These are phyloP conservation scores for Holothuria glaberrima DNA, from an alignment of 35 echinoderm and acorn worm species.

Conservation along the genomic window DNA sequence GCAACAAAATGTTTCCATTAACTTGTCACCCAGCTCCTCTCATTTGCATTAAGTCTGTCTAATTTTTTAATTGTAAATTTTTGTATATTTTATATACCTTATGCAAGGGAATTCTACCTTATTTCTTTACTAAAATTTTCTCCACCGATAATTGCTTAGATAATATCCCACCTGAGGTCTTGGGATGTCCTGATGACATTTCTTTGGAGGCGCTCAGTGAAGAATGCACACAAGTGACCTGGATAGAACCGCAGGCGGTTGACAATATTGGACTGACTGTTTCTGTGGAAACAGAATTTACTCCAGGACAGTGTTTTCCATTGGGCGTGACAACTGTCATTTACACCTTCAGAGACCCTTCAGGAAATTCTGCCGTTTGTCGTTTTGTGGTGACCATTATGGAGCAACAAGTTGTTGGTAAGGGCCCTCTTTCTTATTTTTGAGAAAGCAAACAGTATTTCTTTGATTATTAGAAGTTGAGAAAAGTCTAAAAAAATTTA, in stretches of 20 bases:
- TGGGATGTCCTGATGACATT: background rate
- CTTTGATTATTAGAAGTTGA: no score
- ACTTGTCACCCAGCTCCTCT: no score
- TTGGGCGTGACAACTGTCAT: background rate
- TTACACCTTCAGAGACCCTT: constrained; percentile 3
- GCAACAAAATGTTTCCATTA: no score
- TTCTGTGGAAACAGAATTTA: background rate
- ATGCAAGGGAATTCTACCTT: no score
- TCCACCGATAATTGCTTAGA: background rate
- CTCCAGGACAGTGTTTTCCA: background rate
- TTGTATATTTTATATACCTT: no score
- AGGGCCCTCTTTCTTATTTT: no score
- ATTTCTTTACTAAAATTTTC: no score
- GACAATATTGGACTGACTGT: background rate
- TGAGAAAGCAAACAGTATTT: no score
- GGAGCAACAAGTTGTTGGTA: background rate
- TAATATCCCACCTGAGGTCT: background rate
- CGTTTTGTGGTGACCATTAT: background rate
- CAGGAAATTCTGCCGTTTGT: background rate
- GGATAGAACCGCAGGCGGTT: background rate
- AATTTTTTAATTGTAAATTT: no score
- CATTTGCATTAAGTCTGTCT: no score
- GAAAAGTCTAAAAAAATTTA: no score
- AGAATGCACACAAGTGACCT: background rate
- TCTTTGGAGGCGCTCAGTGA: background rate